Evolutionary conservation across 2,797 vertebrate species (phyloP).

Genomic region (Cossypha caffra): DNA sequence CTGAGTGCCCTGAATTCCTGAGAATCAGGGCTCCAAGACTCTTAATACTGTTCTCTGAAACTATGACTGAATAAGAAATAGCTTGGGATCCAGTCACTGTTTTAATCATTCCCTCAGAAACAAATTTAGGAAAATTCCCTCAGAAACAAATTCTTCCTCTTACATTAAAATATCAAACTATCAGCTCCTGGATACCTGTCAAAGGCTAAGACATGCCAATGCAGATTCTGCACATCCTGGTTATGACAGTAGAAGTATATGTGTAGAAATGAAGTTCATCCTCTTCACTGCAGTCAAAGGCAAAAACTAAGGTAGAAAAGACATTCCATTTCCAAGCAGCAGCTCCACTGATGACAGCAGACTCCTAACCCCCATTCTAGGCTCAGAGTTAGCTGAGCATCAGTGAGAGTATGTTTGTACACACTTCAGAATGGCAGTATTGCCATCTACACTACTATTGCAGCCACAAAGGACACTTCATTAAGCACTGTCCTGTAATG

Average conservation of each 20-base stretch:
- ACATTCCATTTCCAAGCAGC: background rate
- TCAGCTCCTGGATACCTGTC: background rate
- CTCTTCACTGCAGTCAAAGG: background rate
- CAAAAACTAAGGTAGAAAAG: background rate
- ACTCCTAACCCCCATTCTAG: background rate
- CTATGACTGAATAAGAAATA: background rate
- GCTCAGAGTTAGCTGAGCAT: background rate
- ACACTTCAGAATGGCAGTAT: background rate
- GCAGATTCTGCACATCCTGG: background rate
- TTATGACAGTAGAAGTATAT: background rate
- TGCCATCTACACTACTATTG: background rate
- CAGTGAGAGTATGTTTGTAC: background rate
- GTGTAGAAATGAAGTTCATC: background rate
- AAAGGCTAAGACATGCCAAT: background rate
- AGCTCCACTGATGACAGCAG: background rate
- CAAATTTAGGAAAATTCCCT: background rate
- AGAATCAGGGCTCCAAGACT: background rate
- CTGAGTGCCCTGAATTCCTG: background rate
- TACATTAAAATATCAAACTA: background rate
- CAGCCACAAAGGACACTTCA: background rate
- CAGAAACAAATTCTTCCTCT: background rate
- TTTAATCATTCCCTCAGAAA: background rate
- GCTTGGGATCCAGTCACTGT: background rate
- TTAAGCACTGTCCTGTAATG: background rate
- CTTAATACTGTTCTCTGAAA: background rate